Conservation (phyloP, 2,113 vertebrate genomes). For the Mirza zaza region DNA sequence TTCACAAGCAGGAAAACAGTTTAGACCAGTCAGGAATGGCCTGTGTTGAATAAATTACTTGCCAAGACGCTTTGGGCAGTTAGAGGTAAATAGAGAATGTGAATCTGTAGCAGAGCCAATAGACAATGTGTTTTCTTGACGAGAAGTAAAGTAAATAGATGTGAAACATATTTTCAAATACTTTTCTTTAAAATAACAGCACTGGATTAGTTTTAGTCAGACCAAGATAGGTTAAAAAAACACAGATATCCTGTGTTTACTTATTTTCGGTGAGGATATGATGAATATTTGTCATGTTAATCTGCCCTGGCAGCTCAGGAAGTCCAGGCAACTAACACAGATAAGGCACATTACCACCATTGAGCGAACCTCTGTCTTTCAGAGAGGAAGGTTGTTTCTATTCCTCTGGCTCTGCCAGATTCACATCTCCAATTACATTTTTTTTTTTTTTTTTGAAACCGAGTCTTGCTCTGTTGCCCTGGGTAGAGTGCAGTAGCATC, state of each 20-base stretch:
- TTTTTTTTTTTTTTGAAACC: background rate
- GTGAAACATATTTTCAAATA: conserved; percentile 55
- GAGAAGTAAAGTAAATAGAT: conserved; percentile 40
- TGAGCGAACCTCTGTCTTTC: background rate
- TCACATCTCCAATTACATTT: background rate
- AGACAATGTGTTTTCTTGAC: conserved; percentile 3
- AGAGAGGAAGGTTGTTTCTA: background rate
- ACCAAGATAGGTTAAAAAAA: conserved; percentile 63
- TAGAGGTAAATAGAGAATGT: background rate
- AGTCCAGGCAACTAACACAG: background rate
- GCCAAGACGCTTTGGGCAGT: background rate
- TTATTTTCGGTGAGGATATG: conserved; percentile 52
- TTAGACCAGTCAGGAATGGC: background rate
- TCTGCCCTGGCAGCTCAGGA: conserved; percentile 49
- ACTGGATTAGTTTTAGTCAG: conserved; percentile 45
- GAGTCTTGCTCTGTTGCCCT: no score
- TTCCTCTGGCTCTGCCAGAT: background rate
- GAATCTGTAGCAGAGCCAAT: background rate
- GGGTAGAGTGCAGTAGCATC: no score
- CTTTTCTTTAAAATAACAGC: conserved; percentile 61
- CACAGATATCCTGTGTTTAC: conserved; percentile 75
- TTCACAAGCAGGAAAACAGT: background rate
- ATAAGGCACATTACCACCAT: background rate
- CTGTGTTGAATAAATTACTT: background rate
- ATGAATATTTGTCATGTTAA: conserved; percentile 28